Evolutionary conservation across 2,113 vertebrate species (phyloP), one percentile per base, ranked within the genome.

Genomic region (Chloebia gouldiae): DNA sequence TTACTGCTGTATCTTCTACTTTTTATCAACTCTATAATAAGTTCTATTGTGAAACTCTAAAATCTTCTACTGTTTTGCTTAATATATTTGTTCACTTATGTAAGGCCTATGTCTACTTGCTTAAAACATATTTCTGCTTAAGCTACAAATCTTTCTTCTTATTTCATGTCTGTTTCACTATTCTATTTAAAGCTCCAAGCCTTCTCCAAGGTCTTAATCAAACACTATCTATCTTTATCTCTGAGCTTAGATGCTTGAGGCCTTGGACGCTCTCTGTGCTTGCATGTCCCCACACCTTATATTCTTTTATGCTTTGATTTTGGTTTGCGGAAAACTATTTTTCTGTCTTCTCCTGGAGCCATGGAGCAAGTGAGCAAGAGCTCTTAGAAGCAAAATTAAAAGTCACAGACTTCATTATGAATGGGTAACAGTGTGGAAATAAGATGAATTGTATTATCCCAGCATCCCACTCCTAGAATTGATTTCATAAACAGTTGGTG

Each of bases 341-440:
- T 87, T 87, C 21, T 60, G 9, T 92, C 57, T 60, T 54, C 68
- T 88, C n/a, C 40, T 92, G 57, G 68, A 95, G 86, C 49, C 91
- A 88, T 47, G 25, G 49, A 97, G 21, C 59, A 89, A 95, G 57
- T 66, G 79, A 95, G 44, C 73, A 95, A 86, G 84, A 97, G 75
- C 47, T 89, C 95, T 95, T 94, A 56, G 95, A 94, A 96, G 84
- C 75, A 97, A 86, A 97, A 95, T 82, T 94, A 51, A 65, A 93
- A 96, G 59, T 88, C 86, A 88, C 49, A 84, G 81, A 78, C 88
- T 91, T 96, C 94, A 75, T 97, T 97, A 83, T 96, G 94, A 84
- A 93, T 97, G 91, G 88, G 86, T 63, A 72, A 65, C 18, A 86
- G n/a, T 92, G 75, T 97, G 93, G 95, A 97, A 97, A 95, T 96